Evolutionary conservation across 2,113 vertebrate genomes (phyloP).

Genomic region (Spermophilus dauricus): DNA sequence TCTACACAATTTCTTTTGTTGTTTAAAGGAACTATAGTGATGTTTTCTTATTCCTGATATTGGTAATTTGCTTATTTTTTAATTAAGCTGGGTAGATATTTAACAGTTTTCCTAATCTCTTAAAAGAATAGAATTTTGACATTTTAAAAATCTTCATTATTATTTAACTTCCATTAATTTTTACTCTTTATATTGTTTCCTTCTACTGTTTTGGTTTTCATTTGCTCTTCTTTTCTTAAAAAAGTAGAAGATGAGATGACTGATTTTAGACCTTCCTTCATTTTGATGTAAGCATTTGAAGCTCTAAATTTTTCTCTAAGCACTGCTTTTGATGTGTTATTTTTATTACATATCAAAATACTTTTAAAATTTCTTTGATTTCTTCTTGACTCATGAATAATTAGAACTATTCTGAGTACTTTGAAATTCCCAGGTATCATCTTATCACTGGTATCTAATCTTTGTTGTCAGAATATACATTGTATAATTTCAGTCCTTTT

Average conservation of each 20-base stretch:
- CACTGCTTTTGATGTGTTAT: background rate
- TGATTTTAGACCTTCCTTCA: background rate
- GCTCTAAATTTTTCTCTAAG: background rate
- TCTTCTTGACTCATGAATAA: constrained; percentile 27
- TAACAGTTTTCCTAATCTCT: constrained; percentile 12
- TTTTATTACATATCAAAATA: background rate
- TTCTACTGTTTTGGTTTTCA: background rate
- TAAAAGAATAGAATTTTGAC: constrained; percentile 20
- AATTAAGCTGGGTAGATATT: background rate
- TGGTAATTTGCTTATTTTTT: constrained; percentile 42
- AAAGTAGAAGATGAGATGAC: background rate
- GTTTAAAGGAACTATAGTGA: background rate
- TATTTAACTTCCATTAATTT: background rate
- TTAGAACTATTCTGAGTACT: constrained; percentile 30
- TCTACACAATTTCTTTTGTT: background rate
- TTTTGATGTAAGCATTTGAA: constrained; percentile 24
- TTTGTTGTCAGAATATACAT: background rate
- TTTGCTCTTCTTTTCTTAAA: background rate
- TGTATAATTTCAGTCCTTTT: constrained; percentile 23
- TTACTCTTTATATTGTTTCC: background rate
- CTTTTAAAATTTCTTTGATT: background rate
- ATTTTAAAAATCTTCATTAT: background rate
- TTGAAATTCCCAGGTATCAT: background rate
- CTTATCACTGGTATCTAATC: background rate
- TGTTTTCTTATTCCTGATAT: background rate